Evolutionary conservation across 1,140 invertebrate species (phyloP).

Genomic region (Cecropterus lyciades): DNA sequence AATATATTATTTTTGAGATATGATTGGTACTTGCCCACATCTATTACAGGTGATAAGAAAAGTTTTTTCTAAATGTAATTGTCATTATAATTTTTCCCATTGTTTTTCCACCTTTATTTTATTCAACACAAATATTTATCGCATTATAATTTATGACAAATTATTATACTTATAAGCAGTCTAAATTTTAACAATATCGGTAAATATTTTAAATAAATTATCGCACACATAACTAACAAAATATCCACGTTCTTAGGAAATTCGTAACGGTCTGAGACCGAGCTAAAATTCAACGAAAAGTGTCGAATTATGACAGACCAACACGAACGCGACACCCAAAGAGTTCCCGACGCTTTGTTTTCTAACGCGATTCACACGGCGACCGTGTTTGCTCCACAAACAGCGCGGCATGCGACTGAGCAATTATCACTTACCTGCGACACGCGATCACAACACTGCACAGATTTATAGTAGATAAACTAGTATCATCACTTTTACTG

Average conservation of each 20-base stretch:
- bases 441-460: constrained; percentile 78
- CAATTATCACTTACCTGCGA: constrained; percentile 83
- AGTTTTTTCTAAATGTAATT: no score
- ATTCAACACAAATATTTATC: no score
- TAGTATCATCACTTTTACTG: constrained; percentile 80
- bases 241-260: background rate
- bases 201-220: no score
- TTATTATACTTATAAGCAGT: no score
- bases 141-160: no score
- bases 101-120: no score
- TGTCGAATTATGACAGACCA: constrained; percentile 61
- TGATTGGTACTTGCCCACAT: no score
- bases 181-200: no score
- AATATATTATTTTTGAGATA: no score
- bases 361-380: constrained; percentile 47
- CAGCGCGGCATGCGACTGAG: constrained; percentile 61
- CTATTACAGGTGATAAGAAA: no score
- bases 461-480: constrained; percentile 81
- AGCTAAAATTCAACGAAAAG: constrained; percentile 61
- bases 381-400: constrained; percentile 58
- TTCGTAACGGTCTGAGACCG: constrained; percentile 20
- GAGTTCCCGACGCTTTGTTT: constrained; percentile 69
- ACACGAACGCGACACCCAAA: constrained; percentile 60
- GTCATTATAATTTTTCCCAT: no score
- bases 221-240: background rate